These are phyloP conservation scores for Automeris io DNA, from an alignment of 2,888 invertebrate genomes.

Conservation along the genomic window DNA sequence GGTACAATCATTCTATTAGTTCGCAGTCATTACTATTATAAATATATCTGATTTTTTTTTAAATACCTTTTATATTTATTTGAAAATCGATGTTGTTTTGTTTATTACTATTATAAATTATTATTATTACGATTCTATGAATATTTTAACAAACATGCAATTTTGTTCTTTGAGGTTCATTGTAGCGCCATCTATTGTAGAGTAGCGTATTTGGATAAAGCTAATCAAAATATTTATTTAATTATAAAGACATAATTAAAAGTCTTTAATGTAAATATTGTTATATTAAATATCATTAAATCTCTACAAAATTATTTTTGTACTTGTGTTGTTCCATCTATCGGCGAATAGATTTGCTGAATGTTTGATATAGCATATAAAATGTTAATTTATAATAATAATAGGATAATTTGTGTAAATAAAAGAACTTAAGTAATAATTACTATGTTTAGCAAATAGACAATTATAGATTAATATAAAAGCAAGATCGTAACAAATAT, in stretches of 20 bases:
- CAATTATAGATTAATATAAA: too few species aligned
- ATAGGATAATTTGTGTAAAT: too few species aligned
- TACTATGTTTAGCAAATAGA: too few species aligned
- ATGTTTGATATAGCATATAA: not conserved
- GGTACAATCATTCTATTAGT: not conserved
- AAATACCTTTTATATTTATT: not conserved
- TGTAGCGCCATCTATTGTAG: slow-evolving; percentile 22
- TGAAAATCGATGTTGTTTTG: not conserved
- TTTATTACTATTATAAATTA: not conserved
- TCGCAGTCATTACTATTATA: not conserved
- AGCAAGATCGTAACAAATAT: too few species aligned
- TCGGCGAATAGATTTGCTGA: not conserved
- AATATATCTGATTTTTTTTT: not conserved
- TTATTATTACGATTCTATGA: not conserved
- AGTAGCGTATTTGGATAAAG: slow-evolving; percentile 4
- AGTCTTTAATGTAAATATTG: too few species aligned
- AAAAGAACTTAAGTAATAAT: too few species aligned
- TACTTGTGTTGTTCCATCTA: too few species aligned
- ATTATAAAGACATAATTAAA: not conserved
- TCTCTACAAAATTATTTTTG: too few species aligned
- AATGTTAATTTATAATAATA: too few species aligned
- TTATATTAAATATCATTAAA: too few species aligned
- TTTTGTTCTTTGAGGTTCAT: too few species aligned
- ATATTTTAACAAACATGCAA: slow-evolving; percentile 1
- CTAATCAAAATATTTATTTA: not conserved